phyloP scores from a whole-genome alignment of 2,888 invertebrate genomes.

The Acanthosepion lycidas region DNA sequence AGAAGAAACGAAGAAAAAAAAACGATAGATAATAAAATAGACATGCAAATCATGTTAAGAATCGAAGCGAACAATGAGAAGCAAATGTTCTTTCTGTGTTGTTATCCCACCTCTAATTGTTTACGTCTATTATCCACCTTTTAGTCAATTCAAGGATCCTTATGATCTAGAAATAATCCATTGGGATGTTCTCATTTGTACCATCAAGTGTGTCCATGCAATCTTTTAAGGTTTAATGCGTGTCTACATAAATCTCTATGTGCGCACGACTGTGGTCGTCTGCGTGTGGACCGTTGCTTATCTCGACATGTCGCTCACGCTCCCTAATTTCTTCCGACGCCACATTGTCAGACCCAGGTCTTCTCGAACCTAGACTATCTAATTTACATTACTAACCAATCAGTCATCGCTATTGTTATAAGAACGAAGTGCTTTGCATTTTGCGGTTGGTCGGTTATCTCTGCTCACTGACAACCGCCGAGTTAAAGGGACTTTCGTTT shows the following conservation, averaged over 20 bases:
- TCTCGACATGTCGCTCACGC: neutral
- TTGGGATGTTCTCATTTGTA: too few species aligned
- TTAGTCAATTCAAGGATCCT: too few species aligned
- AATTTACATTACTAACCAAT: slow-evolving; percentile 33
- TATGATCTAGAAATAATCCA: too few species aligned
- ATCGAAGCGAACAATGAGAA: too few species aligned
- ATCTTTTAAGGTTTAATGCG: too few species aligned
- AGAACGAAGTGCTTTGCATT: neutral
- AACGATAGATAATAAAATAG: too few species aligned
- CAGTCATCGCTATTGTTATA: slow-evolving; percentile 14
- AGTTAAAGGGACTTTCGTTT: neutral
- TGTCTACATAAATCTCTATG: neutral
- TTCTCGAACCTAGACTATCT: neutral
- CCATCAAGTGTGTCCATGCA: too few species aligned
- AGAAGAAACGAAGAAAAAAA: too few species aligned
- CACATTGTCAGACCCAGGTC: neutral
- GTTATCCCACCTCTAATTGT: too few species aligned
- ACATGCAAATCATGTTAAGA: too few species aligned
- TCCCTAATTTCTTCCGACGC: neutral
- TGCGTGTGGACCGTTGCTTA: neutral
- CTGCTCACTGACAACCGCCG: neutral
- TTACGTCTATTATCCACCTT: too few species aligned
- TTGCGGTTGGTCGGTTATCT: slow-evolving; percentile 9
- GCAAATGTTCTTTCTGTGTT: too few species aligned
- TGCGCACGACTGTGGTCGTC: neutral